These are phyloP conservation scores for Perognathus longimembris DNA, from an alignment of 2,113 vertebrate species.

Conservation along the genomic window DNA sequence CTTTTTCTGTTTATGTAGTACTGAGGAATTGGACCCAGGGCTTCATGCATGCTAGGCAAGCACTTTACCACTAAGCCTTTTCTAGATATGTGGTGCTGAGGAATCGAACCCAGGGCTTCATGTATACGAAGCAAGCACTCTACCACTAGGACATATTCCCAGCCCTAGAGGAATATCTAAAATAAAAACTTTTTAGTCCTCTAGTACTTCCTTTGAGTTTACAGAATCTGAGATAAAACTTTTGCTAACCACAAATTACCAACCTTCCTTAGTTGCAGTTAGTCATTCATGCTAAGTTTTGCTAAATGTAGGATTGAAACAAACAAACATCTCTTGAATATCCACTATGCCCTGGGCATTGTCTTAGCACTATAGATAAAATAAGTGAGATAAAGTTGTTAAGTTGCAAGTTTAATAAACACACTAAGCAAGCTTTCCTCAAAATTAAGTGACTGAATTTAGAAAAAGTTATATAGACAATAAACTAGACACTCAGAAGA, in stretches of 20 bases:
- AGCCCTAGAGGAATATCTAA: no score
- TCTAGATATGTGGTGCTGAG: no score
- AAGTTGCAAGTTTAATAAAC: background rate
- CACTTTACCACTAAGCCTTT: no score
- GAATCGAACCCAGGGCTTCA: no score
- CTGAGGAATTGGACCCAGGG: no score
- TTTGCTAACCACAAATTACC: background rate
- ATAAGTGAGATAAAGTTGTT: background rate
- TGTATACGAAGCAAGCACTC: no score
- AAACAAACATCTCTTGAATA: conserved; percentile 50
- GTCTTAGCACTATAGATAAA: conserved; percentile 20
- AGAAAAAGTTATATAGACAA: background rate
- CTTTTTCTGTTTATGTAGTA: no score
- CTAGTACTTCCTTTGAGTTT: background rate
- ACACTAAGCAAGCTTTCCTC: background rate
- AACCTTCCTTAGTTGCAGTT: background rate
- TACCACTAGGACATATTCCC: no score
- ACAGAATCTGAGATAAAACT: conserved; percentile 19
- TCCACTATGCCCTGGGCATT: background rate
- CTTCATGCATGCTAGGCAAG: no score
- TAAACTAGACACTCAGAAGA: conserved; percentile 7
- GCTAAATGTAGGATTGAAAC: background rate
- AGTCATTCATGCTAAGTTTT: conserved; percentile 50
- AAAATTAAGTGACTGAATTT: conserved; percentile 9
- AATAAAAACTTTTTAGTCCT: background rate